Conservation (phyloP, 2,888 invertebrate genomes). For the Rhopalosiphum nymphaeae region DNA sequence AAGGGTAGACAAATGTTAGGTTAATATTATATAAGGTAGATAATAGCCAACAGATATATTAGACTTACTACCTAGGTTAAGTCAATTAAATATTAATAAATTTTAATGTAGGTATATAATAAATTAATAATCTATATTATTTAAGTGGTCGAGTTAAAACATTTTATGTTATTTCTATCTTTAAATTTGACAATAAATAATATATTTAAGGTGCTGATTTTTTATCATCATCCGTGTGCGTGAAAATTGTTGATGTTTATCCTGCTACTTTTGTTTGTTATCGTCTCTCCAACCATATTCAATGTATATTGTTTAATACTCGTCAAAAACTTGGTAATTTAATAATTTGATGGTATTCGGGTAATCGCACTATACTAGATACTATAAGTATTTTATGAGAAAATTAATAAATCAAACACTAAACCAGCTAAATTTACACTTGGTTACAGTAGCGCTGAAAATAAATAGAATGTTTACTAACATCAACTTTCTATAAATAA, state of each 20-base stretch:
- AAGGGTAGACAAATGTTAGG: no score
- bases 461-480: background rate
- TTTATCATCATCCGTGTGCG: background rate
- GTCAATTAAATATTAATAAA: no score
- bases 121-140: background rate
- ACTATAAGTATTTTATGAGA: background rate
- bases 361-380: background rate
- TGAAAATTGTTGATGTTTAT: background rate
- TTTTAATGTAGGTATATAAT: no score
- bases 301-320: background rate
- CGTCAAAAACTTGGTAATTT: background rate
- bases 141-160: background rate
- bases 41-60: no score
- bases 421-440: background rate
- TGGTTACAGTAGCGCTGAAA: background rate
- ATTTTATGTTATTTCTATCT: background rate
- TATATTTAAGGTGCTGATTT: background rate
- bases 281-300: background rate
- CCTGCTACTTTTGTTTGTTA: background rate
- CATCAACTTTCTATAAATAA: background rate
- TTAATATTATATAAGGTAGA: no score
- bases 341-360: background rate
- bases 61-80: no score
- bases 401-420: background rate
- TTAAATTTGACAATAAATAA: background rate